Evolutionary conservation across 2,113 vertebrate species (phyloP), one percentile per base, ranked within the genome.

Genomic region (Polyodon spathula): DNA sequence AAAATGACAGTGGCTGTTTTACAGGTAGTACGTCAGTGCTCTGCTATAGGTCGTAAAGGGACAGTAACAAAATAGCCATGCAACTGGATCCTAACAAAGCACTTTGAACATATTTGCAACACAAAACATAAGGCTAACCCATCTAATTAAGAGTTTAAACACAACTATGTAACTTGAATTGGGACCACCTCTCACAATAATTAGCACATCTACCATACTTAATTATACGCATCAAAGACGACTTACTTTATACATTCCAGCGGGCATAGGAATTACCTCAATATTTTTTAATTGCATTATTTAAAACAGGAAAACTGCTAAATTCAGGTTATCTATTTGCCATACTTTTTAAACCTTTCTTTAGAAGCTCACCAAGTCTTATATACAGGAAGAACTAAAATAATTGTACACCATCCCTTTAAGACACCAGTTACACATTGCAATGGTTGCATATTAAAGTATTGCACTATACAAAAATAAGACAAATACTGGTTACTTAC

Each of bases 381-480:
- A 27, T 14, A 50, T n/a, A 50, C 12, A 50, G 6, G 12, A 50
- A 50, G 15, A 50, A n/a, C n/a, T 14, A 50, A 50, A 50, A 50
- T 37, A 63, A 57, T 61, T 15, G 42, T n/a, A 59, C 67, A 71
- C 61, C 73, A 64, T 81, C 84, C 83, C 75, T 78, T 72, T 64
- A 66, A 77, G 79, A 73, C 63, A 76, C 76, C 85, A 74, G 67
- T 66, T 66, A 52, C 56, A 65, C 54, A n/a, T 56, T 72, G 72
- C 78, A 54, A 78, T 83, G 80, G 84, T 89, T 93, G 89, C 91
- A 90, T 93, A 92, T 83, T 82, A 81, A 82, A 81, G 71, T 78
- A 79, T 94, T 96, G 93, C 93, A 95, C 91, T 76, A 86, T 91
- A 91, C 85, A 92, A 91, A 93, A 90, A 88, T 88, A 93, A 78